These are phyloP conservation scores for Odiellus spinosus DNA, from an alignment of 2,888 invertebrate species.

Conservation along the genomic window DNA sequence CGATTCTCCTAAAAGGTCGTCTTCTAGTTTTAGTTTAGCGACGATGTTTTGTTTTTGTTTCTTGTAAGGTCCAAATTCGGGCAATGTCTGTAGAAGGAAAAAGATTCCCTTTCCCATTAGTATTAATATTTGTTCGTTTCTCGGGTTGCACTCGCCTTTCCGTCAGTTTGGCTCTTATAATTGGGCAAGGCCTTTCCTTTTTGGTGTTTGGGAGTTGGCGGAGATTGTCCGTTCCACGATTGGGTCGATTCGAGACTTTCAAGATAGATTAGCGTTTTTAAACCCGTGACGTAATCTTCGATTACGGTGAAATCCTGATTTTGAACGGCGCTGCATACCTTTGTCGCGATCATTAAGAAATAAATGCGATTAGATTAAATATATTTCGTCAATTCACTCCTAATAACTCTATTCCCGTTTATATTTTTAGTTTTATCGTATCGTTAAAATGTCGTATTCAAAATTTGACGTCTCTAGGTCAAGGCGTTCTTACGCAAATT, in stretches of 20 bases:
- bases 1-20: conserved; percentile 34
- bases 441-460: no score
- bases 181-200: conserved; percentile 68
- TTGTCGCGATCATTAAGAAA: conserved; percentile 7
- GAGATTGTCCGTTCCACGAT: conserved; percentile 88
- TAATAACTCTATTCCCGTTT: no score
- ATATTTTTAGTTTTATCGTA: no score
- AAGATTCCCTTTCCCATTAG: conserved; percentile 2
- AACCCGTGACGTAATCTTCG: conserved; percentile 79
- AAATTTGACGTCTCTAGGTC: no score
- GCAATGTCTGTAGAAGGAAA: conserved; percentile 45
- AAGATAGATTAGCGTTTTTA: conserved; percentile 71
- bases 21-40: conserved; percentile 33
- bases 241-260: conserved; percentile 44
- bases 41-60: conserved; percentile 49
- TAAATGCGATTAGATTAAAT: no score
- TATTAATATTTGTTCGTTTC: no score
- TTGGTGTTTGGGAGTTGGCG: conserved; percentile 75
- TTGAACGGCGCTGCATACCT: conserved; percentile 90
- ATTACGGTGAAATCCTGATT: conserved; percentile 97
- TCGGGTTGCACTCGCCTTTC: no score
- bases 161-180: conserved; percentile 5
- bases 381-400: no score
- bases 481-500: no score
- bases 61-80: conserved; percentile 75